phyloP scores from a whole-genome alignment of 2,113 vertebrate genomes.

The Andinoacara biseriatus region DNA sequence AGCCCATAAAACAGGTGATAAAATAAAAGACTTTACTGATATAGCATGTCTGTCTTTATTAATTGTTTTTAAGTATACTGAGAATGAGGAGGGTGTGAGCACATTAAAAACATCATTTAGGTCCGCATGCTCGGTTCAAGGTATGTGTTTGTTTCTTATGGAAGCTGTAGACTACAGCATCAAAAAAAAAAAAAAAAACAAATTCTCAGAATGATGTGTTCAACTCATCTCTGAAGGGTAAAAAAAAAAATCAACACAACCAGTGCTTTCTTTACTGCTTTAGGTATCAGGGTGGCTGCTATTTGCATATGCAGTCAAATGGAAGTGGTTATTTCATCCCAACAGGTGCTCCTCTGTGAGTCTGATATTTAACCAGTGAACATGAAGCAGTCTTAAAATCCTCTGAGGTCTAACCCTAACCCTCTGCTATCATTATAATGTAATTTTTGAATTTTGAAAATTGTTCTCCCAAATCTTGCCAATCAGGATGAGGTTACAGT shows the following conservation, averaged over 20 bases:
- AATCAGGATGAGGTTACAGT: neutral
- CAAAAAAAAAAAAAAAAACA: neutral
- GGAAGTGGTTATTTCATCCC: neutral
- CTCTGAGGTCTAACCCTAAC: neutral
- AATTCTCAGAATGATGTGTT: neutral
- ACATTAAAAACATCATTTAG: neutral
- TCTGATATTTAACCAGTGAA: neutral
- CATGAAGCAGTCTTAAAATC: neutral
- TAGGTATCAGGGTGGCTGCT: neutral
- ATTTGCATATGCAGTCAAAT: slow-evolving; percentile 6
- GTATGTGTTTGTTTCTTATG: neutral
- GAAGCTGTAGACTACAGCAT: neutral
- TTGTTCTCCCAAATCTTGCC: neutral
- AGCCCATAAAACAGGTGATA: neutral
- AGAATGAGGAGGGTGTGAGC: neutral
- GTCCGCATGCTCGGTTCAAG: neutral
- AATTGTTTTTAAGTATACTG: neutral
- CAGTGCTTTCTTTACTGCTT: neutral
- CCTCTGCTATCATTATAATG: neutral
- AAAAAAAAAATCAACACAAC: neutral
- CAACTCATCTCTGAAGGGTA: neutral
- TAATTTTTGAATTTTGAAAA: neutral
- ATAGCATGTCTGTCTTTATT: neutral
- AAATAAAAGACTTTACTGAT: neutral
- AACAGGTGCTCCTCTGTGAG: neutral